These are phyloP conservation scores for Nylanderia fulva DNA, from an alignment of 1,140 invertebrate species.

Conservation along the genomic window DNA sequence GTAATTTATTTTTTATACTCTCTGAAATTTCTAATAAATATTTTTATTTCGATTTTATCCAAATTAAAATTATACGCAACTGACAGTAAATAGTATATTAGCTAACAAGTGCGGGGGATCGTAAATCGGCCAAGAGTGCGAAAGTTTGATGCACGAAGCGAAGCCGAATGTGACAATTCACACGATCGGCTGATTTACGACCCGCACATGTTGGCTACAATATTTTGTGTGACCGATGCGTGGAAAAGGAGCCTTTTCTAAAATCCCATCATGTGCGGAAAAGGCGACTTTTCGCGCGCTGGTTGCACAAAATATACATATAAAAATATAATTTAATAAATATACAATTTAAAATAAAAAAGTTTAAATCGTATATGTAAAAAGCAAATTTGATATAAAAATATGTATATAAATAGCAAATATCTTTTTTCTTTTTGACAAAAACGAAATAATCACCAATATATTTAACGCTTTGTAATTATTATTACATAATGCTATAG, in stretches of 20 bases:
- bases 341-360: slow-evolving; percentile 3
- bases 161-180: no score
- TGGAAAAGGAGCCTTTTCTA: no score
- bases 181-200: no score
- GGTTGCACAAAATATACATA: slow-evolving; percentile 2
- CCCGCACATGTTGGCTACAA: no score
- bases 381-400: neutral
- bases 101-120: no score
- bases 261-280: no score
- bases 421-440: neutral
- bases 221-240: no score
- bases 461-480: neutral
- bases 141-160: no score
- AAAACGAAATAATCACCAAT: neutral
- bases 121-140: no score
- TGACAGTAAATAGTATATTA: no score
- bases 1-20: neutral
- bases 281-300: no score
- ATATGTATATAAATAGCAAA: neutral
- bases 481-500: neutral
- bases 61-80: neutral
- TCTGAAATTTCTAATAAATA: neutral
- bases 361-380: neutral
- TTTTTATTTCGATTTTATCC: neutral
- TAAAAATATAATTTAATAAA: neutral